phyloP scores from a whole-genome alignment of 2,797 vertebrate species.

The Hybognathus amarus region DNA sequence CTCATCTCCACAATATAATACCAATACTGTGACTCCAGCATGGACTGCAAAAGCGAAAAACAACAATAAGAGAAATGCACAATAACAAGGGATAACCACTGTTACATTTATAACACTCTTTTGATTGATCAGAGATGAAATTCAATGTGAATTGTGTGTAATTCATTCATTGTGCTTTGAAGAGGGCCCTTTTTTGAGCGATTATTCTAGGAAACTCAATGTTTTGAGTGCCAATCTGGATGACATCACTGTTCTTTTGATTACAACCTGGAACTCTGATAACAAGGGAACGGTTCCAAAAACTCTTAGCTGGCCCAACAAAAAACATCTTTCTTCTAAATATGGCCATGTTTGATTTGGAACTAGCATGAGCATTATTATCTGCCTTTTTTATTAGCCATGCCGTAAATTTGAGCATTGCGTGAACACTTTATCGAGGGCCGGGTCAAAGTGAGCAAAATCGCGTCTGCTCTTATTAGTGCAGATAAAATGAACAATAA shows the following conservation, averaged over 20 bases:
- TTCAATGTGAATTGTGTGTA: not conserved
- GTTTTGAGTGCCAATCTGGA: slow-evolving; percentile 41
- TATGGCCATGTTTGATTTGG: slow-evolving; percentile 56
- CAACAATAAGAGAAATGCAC: slow-evolving; percentile 10
- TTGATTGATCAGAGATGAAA: not conserved
- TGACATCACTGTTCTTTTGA: slow-evolving; percentile 58
- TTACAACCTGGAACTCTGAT: slow-evolving; percentile 51
- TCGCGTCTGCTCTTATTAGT: slow-evolving; percentile 39
- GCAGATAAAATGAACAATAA: not conserved
- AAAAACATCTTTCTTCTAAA: slow-evolving; percentile 51
- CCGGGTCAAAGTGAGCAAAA: slow-evolving; percentile 29
- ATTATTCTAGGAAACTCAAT: slow-evolving; percentile 50
- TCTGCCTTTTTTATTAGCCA: slow-evolving; percentile 45
- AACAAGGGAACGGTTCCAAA: slow-evolving; percentile 37
- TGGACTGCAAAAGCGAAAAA: slow-evolving; percentile 73
- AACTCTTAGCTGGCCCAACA: slow-evolving; percentile 33
- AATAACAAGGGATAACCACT: not conserved
- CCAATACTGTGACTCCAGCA: slow-evolving; percentile 95
- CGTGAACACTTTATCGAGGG: slow-evolving; percentile 35
- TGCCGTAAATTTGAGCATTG: slow-evolving; percentile 44
- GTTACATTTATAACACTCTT: slow-evolving; percentile 1
- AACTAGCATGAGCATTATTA: slow-evolving; percentile 22
- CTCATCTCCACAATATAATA: slow-evolving; percentile 92
- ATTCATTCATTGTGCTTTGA: slow-evolving; percentile 11
- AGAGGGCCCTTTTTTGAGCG: not conserved